Evolutionary conservation across 2,888 invertebrate genomes (phyloP).

Genomic region (Scrobipalpa atriplicella): DNA sequence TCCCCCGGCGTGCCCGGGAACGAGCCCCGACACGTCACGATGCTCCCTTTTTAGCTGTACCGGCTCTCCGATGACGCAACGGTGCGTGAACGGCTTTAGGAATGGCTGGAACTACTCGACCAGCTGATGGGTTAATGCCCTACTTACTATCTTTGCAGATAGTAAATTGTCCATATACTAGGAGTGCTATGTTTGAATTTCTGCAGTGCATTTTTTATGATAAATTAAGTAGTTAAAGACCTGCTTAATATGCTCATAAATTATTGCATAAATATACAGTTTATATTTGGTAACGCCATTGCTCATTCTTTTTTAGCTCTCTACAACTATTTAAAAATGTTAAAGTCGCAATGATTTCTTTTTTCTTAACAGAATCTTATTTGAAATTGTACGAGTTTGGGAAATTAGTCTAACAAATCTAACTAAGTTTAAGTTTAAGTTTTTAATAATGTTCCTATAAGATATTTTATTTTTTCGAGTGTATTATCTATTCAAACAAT

Average conservation of each 20-base stretch:
- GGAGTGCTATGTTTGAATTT: not conserved
- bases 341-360: too few species aligned
- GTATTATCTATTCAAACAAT: not conserved
- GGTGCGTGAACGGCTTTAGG: conserved; percentile 8
- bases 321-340: not conserved
- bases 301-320: not conserved
- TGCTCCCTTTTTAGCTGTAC: conserved; percentile 6
- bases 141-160: conserved; percentile 1
- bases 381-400: too few species aligned
- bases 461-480: not conserved
- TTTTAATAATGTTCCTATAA: not conserved
- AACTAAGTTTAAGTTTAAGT: not conserved
- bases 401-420: too few species aligned
- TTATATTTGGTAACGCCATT: not conserved
- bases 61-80: conserved; percentile 17
- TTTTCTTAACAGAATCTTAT: not conserved
- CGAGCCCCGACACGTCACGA: conserved; percentile 12
- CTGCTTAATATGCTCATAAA: not conserved
- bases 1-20: conserved; percentile 33
- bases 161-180: not conserved
- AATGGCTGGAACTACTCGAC: not conserved
- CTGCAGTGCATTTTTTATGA: not conserved
- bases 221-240: not conserved
- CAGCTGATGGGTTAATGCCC: conserved; percentile 28
- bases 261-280: not conserved